Evolutionary conservation across 2,888 invertebrate genomes (phyloP).

Genomic region (Tetropium fuscum): DNA sequence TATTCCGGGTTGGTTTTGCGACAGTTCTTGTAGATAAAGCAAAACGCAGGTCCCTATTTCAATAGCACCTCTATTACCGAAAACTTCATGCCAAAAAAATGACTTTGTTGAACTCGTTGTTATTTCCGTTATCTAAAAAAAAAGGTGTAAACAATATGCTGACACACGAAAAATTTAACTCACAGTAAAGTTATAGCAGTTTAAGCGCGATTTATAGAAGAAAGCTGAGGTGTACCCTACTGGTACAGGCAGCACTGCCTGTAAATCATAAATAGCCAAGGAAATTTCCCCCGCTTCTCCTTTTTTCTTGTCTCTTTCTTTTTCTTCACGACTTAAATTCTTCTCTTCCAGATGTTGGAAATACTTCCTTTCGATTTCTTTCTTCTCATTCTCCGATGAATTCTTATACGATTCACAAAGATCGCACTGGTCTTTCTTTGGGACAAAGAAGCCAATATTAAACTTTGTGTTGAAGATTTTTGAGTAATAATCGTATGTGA

Average conservation of each 20-base stretch:
- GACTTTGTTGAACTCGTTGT: slow-evolving; percentile 9
- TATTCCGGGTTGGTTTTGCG: slow-evolving; percentile 9
- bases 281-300: background rate
- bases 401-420: slow-evolving; percentile 48
- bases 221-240: slow-evolving; percentile 51
- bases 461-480: slow-evolving; percentile 52
- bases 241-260: slow-evolving; percentile 55
- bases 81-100: slow-evolving; percentile 37
- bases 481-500: slow-evolving; percentile 49
- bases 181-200: slow-evolving; percentile 28
- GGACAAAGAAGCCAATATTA: slow-evolving; percentile 52
- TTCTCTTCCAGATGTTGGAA: slow-evolving; percentile 9
- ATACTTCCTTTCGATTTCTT: slow-evolving; percentile 30
- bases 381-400: slow-evolving; percentile 45
- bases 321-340: background rate
- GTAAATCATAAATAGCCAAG: slow-evolving; percentile 52
- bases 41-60: slow-evolving; percentile 20
- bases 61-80: slow-evolving; percentile 26
- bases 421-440: slow-evolving; percentile 52
- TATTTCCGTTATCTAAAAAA: slow-evolving; percentile 21
- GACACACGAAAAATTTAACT: too few species aligned
- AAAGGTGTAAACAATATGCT: too few species aligned
- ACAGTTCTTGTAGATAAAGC: slow-evolving; percentile 22
- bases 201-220: slow-evolving; percentile 39
- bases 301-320: background rate